Base-by-base conservation (phyloP, 1,140 invertebrate species). In the Pararge aegeria region DNA sequence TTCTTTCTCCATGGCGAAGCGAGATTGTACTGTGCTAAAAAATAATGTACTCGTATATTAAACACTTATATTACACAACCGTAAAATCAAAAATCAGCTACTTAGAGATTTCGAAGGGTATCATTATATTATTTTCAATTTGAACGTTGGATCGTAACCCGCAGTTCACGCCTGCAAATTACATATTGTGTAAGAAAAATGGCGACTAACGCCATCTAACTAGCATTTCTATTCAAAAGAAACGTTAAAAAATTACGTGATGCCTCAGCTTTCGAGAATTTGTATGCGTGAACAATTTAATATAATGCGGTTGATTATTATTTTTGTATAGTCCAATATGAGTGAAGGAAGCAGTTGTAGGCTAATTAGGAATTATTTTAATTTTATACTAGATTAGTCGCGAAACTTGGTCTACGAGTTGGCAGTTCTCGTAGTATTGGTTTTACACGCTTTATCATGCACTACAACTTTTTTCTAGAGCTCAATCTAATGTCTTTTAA, bases 161-260 rank as follows among this genome's bases (percentile, higher is more conserved):
- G 40, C 34, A 37, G 40, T 55, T 59, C 63, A 71, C 55, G 44
- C 55, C 53, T 58, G 62, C 66, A 73, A 75, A 80, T 76, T 75
- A 73, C 65, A 58, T 67, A 67, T 73, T 72, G 57, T 63, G 49
- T 5, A 57, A 63, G 61, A 53, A 64, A 66, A 59, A 73, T 70
- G 67, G 55, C 29, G 42, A 54, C 21, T 49, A 58, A 54, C 61
- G 54, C 48, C 66, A 30, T 42, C 13, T 57, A 61, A 67, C 29
- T 54, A 57, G 55, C 38, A 57, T 29, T 27, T 37, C 18, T 15
- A 46, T 56, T 40, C 42, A 40, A 53, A 50, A 55, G 38, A 29
- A 57, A 63, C 53, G 61, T 57, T 20, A 63, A 57, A 53, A 57
- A 53, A 57, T 63, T 63, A 63, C 61, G 55, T 63, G 55, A 57